phyloP scores from a whole-genome alignment of 2,888 invertebrate genomes.

The Athalia circularis region DNA sequence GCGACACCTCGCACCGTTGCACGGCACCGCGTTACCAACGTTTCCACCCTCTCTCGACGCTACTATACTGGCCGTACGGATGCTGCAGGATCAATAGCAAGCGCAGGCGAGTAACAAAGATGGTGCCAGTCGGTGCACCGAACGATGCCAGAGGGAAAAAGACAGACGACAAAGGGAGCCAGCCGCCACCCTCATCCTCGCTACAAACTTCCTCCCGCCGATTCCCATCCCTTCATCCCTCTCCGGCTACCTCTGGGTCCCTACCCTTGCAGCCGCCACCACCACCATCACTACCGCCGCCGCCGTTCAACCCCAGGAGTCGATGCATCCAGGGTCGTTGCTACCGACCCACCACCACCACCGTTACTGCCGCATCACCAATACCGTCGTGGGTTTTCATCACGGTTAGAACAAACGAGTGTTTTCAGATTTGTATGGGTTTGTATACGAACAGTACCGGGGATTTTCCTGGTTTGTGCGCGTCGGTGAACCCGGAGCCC shows the following conservation, averaged over 20 bases:
- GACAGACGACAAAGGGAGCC: constrained; percentile 63
- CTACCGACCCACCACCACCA: constrained; percentile 65
- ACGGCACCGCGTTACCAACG: constrained; percentile 64
- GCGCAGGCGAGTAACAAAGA: constrained; percentile 62
- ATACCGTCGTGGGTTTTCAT: neutral
- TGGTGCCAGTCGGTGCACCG: constrained; percentile 39
- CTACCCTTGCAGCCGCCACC: constrained; percentile 54
- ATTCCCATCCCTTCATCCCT: constrained; percentile 51
- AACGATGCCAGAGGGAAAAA: constrained; percentile 49
- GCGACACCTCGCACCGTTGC: constrained; percentile 62
- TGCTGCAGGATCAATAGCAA: constrained; percentile 74
- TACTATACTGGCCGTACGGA: constrained; percentile 53
- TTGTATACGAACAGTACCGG: constrained; percentile 7
- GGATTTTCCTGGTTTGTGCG: constrained; percentile 32
- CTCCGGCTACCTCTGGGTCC: constrained; percentile 55
- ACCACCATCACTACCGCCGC: constrained; percentile 56
- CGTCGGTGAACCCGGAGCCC: constrained; percentile 30
- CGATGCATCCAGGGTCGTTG: constrained; percentile 74
- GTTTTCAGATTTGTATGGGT: neutral
- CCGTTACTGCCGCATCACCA: neutral
- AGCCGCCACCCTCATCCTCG: constrained; percentile 22
- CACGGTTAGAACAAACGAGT: constrained; percentile 35
- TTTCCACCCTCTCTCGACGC: constrained; percentile 65
- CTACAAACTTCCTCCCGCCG: neutral
- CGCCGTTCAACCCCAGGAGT: constrained; percentile 72